phyloP scores from a whole-genome alignment of 92 coral and sea anemone species.

The Phenganax subtilis region DNA sequence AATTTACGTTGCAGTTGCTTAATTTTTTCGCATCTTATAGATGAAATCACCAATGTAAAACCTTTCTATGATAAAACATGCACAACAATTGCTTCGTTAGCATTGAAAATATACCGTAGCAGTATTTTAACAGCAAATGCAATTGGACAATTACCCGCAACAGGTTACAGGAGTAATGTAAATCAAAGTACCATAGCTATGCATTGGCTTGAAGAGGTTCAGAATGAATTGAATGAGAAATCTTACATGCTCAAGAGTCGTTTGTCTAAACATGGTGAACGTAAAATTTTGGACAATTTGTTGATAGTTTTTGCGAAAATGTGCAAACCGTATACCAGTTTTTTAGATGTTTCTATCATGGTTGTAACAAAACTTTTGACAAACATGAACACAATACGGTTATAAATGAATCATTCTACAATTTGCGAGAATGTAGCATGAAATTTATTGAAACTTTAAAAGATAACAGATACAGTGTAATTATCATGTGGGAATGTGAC shows the following conservation, averaged over 20 bases:
- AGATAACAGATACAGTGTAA: background rate
- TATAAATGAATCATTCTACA: background rate
- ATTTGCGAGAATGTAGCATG: background rate
- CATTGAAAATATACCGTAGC: slow-evolving; percentile 15
- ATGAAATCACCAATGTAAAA: background rate
- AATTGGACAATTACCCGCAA: slow-evolving; percentile 26
- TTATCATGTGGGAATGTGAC: background rate
- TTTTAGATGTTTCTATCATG: too few relatives aligned
- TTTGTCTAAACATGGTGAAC: too few relatives aligned
- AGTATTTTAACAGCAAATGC: slow-evolving; percentile 7
- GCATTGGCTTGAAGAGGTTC: slow-evolving; percentile 4
- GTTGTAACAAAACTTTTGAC: too few relatives aligned
- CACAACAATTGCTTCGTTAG: slow-evolving; percentile 14
- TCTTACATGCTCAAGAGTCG: background rate
- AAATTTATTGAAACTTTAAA: background rate
- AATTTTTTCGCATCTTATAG: slow-evolving; percentile 8
- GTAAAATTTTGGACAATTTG: background rate
- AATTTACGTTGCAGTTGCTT: slow-evolving; percentile 3
- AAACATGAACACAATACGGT: background rate
- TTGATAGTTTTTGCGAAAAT: slow-evolving; percentile 18
- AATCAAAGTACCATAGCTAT: slow-evolving; percentile 25
- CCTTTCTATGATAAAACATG: slow-evolving; percentile 31
- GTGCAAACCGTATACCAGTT: background rate
- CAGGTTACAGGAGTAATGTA: slow-evolving; percentile 16
- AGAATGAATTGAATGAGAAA: slow-evolving; percentile 7